These are phyloP conservation scores for Acanthopleura granulata DNA, from an alignment of 2,888 invertebrate genomes.

Conservation along the genomic window DNA sequence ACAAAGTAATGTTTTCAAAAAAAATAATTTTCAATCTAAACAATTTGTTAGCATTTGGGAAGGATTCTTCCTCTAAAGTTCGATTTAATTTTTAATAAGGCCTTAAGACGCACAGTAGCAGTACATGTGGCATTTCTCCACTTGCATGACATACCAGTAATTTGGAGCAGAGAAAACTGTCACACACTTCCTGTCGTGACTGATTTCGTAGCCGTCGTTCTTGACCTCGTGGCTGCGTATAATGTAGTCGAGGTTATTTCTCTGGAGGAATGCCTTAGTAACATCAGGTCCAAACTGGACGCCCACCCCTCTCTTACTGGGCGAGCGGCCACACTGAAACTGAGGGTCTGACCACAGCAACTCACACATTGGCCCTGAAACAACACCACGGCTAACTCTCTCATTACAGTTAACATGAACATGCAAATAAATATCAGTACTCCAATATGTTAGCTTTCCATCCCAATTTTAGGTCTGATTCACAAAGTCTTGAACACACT, in stretches of 20 bases:
- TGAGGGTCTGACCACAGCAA: slow-evolving; percentile 99
- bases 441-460: too few species aligned
- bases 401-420: too few species aligned
- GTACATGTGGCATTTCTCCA: too few species aligned
- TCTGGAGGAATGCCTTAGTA: slow-evolving; percentile 82
- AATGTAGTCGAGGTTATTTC: slow-evolving; percentile 92
- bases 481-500: too few species aligned
- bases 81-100: too few species aligned
- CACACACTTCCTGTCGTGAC: slow-evolving; percentile 95
- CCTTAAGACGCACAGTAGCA: too few species aligned
- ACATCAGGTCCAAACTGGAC: slow-evolving; percentile 99
- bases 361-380: slow-evolving; percentile 92
- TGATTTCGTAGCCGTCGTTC: slow-evolving; percentile 93
- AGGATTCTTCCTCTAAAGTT: too few species aligned
- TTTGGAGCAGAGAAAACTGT: slow-evolving; percentile 99
- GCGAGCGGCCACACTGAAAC: slow-evolving; percentile 86
- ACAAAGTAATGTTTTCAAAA: too few species aligned
- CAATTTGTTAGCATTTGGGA: too few species aligned
- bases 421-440: too few species aligned
- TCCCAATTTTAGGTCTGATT: too few species aligned
- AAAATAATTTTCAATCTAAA: too few species aligned
- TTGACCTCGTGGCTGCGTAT: slow-evolving; percentile 98
- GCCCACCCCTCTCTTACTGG: slow-evolving; percentile 97
- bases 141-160: slow-evolving; percentile 83
- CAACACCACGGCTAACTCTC: neutral